Base-by-base conservation (phyloP, 2,888 invertebrate genomes). In the Blastobasis lacticolella region DNA sequence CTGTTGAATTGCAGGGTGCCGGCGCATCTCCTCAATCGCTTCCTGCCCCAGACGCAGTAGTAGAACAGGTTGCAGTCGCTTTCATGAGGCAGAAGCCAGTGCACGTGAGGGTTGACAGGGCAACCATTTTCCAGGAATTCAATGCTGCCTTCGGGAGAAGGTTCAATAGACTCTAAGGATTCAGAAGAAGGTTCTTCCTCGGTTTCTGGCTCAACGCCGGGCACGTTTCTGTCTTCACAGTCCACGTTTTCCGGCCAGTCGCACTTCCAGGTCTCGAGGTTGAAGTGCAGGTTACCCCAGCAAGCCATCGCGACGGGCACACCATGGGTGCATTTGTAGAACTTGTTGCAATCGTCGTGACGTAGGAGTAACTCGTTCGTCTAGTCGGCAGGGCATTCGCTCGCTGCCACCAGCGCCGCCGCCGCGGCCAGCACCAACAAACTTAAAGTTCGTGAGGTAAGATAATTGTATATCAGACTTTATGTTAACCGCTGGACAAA, bases 311-410 rank as follows among this genome's bases (percentile, higher is more conserved):
- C 91, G 1, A 91, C 71, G 0, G 90, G 92, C 0, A 81, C 60
- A 4, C 91, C 93, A 57, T 90, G 90, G 73, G 92, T 91, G 66
- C 93, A 93, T 64, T 92, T 92, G 51, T 92, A 85, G 71, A 91
- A 93, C 65, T 89, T 91, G 53, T 90, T 80, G 66, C 93, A 93
- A 49, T 89, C 83, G 0, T 78, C 82, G 48, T 87, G 86, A 36
- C 88, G 88, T 0, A 92, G 82, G 52, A 92, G 90, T 67, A 89
- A 86, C 56, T 83, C 83, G 36, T 80, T 73, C 23, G 59, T 57
- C 79, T 81, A 81, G 57, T 75, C 81, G 0, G 62, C 5, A 0
- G 86, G 86, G 51, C 86, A 86, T 50, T 68, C 50, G 0, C 67
- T 63, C 2, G 63, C 69, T 43, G 56, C 60, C 5, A 55, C 63